Conservation (phyloP, 2,797 vertebrate species). For the Erithacus rubecula region DNA sequence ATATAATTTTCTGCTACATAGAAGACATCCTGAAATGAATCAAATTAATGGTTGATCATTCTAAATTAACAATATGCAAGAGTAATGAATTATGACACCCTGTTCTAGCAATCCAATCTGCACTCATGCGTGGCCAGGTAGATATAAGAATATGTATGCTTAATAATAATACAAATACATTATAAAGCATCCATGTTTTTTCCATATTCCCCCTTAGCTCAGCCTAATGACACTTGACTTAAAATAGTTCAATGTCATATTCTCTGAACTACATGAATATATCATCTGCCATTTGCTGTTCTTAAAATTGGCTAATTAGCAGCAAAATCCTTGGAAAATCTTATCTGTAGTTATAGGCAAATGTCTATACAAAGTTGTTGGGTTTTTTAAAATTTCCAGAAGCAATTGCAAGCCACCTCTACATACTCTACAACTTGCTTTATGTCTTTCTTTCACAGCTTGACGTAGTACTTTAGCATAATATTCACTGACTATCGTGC, state of each 20-base stretch:
- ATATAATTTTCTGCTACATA: neutral
- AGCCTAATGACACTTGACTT: neutral
- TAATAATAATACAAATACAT: neutral
- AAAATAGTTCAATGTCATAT: neutral
- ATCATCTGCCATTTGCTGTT: neutral
- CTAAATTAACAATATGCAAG: neutral
- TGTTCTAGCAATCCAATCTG: neutral
- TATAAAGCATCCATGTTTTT: neutral
- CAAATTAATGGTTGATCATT: neutral
- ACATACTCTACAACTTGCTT: neutral
- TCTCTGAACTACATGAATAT: neutral
- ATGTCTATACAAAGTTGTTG: neutral
- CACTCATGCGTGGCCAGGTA: accelerated
- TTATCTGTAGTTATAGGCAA: neutral
- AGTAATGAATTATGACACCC: neutral
- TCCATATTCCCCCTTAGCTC: neutral
- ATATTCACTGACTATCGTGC: neutral
- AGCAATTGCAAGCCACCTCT: neutral
- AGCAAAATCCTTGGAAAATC: neutral
- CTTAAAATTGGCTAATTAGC: neutral
- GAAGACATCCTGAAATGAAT: neutral
- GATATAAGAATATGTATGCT: neutral
- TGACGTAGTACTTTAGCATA: neutral
- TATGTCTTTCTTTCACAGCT: neutral
- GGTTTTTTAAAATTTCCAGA: neutral